phyloP scores from a whole-genome alignment of 2,888 invertebrate genomes.

The Hoplodrina blanda region DNA sequence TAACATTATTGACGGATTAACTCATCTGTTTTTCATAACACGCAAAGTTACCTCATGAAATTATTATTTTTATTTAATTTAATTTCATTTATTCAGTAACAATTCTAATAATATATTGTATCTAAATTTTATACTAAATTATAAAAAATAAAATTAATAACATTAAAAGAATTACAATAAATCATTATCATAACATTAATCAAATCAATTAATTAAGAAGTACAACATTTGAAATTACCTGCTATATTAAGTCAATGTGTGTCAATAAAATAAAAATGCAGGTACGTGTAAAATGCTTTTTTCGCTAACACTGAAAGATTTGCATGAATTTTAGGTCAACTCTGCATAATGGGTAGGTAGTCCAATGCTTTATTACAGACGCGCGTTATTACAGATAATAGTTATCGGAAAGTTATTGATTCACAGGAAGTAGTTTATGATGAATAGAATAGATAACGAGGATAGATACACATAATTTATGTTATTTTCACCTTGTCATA shows the following conservation, averaged over 20 bases:
- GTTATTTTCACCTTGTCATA: neutral
- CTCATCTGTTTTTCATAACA: neutral
- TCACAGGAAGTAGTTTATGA: conserved; percentile 48
- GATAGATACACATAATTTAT: conserved; percentile 31
- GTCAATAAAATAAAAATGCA: too few relatives aligned
- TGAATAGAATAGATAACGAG: conserved; percentile 42
- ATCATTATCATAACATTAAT: too few relatives aligned
- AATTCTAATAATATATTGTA: too few relatives aligned
- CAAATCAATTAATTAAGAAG: too few relatives aligned
- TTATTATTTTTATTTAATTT: too few relatives aligned
- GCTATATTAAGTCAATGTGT: too few relatives aligned
- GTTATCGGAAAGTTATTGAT: conserved; percentile 56
- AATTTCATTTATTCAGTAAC: too few relatives aligned
- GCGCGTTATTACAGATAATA: conserved; percentile 3
- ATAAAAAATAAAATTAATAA: too few relatives aligned
- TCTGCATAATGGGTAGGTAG: neutral
- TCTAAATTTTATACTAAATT: too few relatives aligned
- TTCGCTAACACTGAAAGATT: neutral
- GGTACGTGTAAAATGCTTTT: neutral
- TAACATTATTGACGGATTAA: neutral
- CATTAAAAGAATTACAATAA: too few relatives aligned
- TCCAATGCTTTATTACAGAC: too few relatives aligned
- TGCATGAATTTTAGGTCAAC: neutral
- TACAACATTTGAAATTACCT: too few relatives aligned
- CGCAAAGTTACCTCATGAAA: neutral